Evolutionary conservation across 1,140 invertebrate species (phyloP), one percentile per base, ranked within the genome.

Genomic region (Drosophila subobscura): DNA sequence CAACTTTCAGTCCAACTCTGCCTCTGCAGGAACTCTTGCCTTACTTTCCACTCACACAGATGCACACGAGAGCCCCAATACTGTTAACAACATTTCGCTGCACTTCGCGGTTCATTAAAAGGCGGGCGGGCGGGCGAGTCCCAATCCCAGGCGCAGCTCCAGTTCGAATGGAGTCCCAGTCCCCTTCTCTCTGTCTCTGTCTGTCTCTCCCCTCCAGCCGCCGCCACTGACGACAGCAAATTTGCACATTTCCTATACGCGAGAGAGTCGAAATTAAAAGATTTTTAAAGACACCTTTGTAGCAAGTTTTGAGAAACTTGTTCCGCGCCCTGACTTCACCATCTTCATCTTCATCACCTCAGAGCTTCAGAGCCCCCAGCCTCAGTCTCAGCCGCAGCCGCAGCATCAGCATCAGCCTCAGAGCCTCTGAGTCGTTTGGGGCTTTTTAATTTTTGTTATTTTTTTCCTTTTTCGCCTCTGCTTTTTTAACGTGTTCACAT

Each of bases 41-140:
- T 70, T 70, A 61, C 73, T 81, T 81, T 78, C 79, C 58, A 78
- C 41, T 10, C 29, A n/a, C 23, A 14, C 16, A 54, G 5, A 12
- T 29, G 16, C 65, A 67, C 16, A 1, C 16, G 16, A 20, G 29
- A 0, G 16, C 6, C 67, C 14, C 67, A 67, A 67, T 12, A 16
- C 3, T 0, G 0, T 3, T 6, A 2, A 10, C 12, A 8, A 23
- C 10, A 20, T 60, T 91, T 90, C 68, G 77, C 78, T 91, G 80
- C 89, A 89, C 86, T 91, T 91, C 86, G 89, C 90, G 90, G 74
- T 91, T 91, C 89, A 91, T 90, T 91, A 91, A 91, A 86, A 88
- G 72, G 85, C 89, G 79, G 89, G 86, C 89, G 89, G 89, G 79
- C 16, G 0, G 16, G 16, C 16, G 1, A 20, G 16, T 20, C 16